Conservation (phyloP, 2,797 vertebrate species). For the Platalea minor region DNA sequence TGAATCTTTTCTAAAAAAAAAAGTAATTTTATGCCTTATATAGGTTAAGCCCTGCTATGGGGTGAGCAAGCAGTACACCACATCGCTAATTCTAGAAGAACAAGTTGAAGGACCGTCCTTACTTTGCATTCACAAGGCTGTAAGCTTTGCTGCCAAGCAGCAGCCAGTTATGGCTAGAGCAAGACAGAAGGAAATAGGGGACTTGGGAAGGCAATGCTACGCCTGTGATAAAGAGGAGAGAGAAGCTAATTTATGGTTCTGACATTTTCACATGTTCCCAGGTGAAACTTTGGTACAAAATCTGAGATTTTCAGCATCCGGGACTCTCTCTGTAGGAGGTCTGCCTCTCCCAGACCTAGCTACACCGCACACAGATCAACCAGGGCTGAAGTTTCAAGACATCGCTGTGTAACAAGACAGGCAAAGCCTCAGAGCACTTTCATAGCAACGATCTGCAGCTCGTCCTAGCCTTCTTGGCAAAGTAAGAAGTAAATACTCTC, state of each 20-base stretch:
- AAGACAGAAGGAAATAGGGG: not conserved
- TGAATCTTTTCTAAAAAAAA: not conserved
- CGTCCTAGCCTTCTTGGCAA: not conserved
- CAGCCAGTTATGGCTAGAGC: not conserved
- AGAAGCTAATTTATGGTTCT: not conserved
- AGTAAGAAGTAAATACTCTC: not conserved
- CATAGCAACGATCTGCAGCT: not conserved
- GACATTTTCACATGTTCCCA: not conserved
- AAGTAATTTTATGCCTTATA: not conserved
- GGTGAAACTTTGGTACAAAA: not conserved
- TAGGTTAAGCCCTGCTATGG: not conserved
- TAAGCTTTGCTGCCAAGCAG: not conserved
- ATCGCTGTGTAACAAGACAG: not conserved
- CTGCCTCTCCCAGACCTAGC: not conserved
- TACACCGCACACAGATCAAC: not conserved
- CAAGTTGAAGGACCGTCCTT: rapidly evolving
- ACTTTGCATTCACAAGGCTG: not conserved
- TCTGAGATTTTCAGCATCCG: not conserved
- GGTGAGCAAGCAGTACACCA: not conserved
- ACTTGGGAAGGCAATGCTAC: not conserved
- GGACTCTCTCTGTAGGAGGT: not conserved
- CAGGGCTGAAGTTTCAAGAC: not conserved
- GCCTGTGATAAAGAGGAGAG: not conserved
- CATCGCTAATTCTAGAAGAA: not conserved
- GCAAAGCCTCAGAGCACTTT: not conserved